A percentile compares a stretch with the other conserved stretches of the same genome.
These are phyloP conservation scores for Symphodus melops DNA, from an alignment of 2,113 vertebrate genomes.

Conservation along the genomic window DNA sequence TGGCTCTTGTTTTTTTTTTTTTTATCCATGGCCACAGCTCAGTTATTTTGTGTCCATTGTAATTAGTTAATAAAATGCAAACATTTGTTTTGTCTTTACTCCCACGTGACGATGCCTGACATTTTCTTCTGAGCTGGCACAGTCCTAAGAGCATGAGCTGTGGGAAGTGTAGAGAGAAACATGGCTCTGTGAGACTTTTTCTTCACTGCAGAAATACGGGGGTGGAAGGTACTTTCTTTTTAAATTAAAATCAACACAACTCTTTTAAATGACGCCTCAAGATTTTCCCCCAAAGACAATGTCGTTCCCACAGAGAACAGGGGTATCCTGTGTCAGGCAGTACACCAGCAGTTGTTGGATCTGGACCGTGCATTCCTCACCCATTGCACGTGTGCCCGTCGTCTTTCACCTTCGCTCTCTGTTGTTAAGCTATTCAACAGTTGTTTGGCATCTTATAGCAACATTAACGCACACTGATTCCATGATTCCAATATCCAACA, in stretches of 20 bases:
- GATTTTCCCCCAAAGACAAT: conserved; percentile 42
- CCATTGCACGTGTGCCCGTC: conserved; percentile 75
- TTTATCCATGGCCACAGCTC: conserved; percentile 38
- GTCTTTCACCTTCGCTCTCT: conserved; percentile 79
- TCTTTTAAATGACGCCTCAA: conserved; percentile 32
- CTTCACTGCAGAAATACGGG: conserved; percentile 51
- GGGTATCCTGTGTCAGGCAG: conserved; percentile 63
- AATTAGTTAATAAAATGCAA: conserved; percentile 66
- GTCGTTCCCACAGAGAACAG: conserved; percentile 40
- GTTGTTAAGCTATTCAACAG: conserved; percentile 80
- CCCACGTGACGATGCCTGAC: conserved; percentile 70
- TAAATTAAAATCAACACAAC: conserved; percentile 52
- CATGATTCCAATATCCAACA: conserved; percentile 75
- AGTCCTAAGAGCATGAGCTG: conserved; percentile 63
- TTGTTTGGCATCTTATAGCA: conserved; percentile 80
- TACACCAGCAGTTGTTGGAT: conserved; percentile 62
- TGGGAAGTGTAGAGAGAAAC: conserved; percentile 71
- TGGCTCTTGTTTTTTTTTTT: conserved; percentile 23
- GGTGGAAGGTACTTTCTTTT: conserved; percentile 54
- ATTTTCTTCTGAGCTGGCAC: conserved; percentile 65
- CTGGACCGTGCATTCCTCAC: conserved; percentile 74
- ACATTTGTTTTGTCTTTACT: conserved; percentile 72
- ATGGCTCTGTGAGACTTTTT: conserved; percentile 61
- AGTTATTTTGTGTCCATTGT: conserved; percentile 44
- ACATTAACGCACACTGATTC: conserved; percentile 58